Base-by-base conservation (phyloP, 2,113 vertebrate species). In the Sigmodon hispidus region DNA sequence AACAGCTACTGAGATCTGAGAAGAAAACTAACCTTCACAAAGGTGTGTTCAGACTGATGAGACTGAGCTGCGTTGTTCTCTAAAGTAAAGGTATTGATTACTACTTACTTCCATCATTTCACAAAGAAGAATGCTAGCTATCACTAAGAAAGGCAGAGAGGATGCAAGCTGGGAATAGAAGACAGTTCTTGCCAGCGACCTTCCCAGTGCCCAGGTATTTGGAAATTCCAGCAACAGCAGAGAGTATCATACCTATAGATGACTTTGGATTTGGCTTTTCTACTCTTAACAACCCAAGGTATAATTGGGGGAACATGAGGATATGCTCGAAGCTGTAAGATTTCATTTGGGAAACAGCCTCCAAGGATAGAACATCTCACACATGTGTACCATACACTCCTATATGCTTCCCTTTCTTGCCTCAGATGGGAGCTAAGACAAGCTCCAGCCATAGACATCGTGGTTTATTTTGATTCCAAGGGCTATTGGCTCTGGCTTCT, bases 101-200 rank as follows among this genome's bases (percentile, higher is more conserved):
- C n/a, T 34, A 50, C 45, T 9, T 90, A 34, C 83, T 57, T 96
- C 90, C 70, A 72, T 80, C 2, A 13, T 95, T 88, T 96, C 86
- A 89, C 8, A 73, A 91, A 90, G 75, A 91, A 89, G 76, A 72
- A 26, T 48, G 93, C 11, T 83, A 89, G 91, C 12, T 79, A 87
- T 57, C 72, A 19, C 31, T 36, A 69, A 91, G 48, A 70, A 94
- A 92, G 29, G 29, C 13, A 72, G 73, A 79, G 76, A 94, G 36
- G 21, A 79, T 13, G 67, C 90, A 81, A 88, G 59, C 29, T 61
- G 43, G 85, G 31, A 77, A 90, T 88, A 81, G 63, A 97, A 92
- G 45, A 61, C 8, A 19, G 40, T 72, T 96, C 36, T 89, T 77
- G 24, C 24, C 80, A 90, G 61, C 16, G 76, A 50, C 15, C 6